Evolutionary conservation across 2,113 vertebrate species (phyloP).

Genomic region (Ochotona curzoniae): DNA sequence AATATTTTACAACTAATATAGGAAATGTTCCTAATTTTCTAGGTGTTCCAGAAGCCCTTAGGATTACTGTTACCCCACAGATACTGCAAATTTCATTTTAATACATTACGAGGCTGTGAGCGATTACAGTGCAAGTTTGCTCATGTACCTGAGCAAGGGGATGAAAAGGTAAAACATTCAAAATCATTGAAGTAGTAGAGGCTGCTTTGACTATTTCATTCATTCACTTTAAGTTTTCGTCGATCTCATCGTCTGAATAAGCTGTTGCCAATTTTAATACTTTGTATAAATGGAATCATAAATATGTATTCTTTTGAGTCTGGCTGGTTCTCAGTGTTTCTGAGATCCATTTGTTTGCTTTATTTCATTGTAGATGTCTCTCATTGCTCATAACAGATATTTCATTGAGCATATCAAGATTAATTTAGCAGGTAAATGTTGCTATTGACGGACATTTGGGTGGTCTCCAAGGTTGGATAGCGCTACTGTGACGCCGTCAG

Average conservation of each 20-base stretch:
- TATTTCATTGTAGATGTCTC: neutral
- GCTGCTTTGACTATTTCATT: neutral
- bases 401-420: neutral
- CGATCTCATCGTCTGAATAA: neutral
- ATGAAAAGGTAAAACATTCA: conserved; percentile 92
- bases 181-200: conserved; percentile 25
- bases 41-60: conserved; percentile 80
- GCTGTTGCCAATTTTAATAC: neutral
- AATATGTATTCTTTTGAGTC: neutral
- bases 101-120: conserved; percentile 87
- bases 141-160: conserved; percentile 88
- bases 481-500: neutral
- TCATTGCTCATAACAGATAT: conserved; percentile 33
- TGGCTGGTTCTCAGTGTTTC: neutral
- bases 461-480: neutral
- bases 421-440: neutral
- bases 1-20: conserved; percentile 52
- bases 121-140: conserved; percentile 88
- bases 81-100: conserved; percentile 94
- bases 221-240: neutral
- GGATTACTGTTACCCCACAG: conserved; percentile 83
- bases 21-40: conserved; percentile 70
- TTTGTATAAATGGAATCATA: conserved; percentile 21
- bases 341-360: conserved; percentile 14
- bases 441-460: neutral